Conservation (phyloP, 1,140 invertebrate genomes). For the Drosophila ogumai region DNA sequence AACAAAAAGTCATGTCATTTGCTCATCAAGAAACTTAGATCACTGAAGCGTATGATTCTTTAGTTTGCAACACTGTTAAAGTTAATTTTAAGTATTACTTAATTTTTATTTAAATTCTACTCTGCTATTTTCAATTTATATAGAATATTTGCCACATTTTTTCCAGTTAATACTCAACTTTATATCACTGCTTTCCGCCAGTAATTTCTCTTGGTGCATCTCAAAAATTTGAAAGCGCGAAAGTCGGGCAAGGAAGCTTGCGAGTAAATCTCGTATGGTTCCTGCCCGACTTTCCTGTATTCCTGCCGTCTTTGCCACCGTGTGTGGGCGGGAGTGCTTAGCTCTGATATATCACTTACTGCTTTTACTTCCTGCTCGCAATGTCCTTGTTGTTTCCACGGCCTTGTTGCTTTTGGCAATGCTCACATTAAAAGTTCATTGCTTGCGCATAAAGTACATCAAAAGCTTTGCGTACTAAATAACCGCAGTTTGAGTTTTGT, state of each 20-base stretch:
- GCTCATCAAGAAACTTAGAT: no score
- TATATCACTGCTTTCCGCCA: background rate
- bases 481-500: conserved; percentile 78
- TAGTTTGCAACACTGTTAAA: no score
- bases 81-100: no score
- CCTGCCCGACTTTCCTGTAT: conserved; percentile 7
- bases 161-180: background rate
- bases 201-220: background rate
- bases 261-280: conserved; percentile 28
- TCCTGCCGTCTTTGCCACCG: conserved; percentile 20
- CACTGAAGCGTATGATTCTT: no score
- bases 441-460: conserved; percentile 81
- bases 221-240: conserved; percentile 21
- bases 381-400: conserved; percentile 21
- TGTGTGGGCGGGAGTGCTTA: conserved; percentile 68
- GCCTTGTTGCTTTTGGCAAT: conserved; percentile 60
- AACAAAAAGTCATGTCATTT: no score
- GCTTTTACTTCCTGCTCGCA: conserved; percentile 37
- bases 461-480: conserved; percentile 78
- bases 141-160: background rate
- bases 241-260: conserved; percentile 12
- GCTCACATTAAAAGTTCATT: conserved; percentile 82
- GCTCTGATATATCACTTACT: conserved; percentile 74
- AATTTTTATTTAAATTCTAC: no score
- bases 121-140: background rate